phyloP scores from a whole-genome alignment of 2,888 invertebrate genomes.

The Thecophora atra region DNA sequence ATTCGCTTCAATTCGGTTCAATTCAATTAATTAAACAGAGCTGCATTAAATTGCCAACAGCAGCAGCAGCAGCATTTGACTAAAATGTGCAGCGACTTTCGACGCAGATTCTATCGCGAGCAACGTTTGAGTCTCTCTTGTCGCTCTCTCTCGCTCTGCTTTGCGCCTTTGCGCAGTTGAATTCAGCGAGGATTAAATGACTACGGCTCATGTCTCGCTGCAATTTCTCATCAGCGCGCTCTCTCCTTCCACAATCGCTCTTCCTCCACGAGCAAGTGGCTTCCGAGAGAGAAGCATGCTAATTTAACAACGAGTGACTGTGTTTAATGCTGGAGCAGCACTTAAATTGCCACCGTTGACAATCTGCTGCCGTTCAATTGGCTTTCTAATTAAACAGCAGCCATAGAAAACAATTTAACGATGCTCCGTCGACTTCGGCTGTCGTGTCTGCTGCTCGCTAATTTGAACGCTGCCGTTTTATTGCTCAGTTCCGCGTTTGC shows the following conservation, averaged over 20 bases:
- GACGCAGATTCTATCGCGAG: slow-evolving; percentile 55
- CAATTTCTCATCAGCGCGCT: slow-evolving; percentile 40
- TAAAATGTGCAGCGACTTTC: slow-evolving; percentile 39
- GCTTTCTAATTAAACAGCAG: slow-evolving; percentile 43
- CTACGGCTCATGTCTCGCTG: slow-evolving; percentile 33
- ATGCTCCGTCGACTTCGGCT: slow-evolving; percentile 4
- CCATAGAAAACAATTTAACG: not conserved
- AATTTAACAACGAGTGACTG: slow-evolving; percentile 23
- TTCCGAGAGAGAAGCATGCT: slow-evolving; percentile 28
- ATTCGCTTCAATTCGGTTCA: slow-evolving; percentile 57
- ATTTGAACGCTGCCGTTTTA: not conserved
- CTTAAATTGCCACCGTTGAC: slow-evolving; percentile 32
- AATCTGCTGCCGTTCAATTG: slow-evolving; percentile 18
- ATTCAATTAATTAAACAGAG: slow-evolving; percentile 58
- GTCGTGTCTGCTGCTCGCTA: not conserved
- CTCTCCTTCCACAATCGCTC: no score
- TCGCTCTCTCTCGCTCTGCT: not conserved
- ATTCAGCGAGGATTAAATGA: slow-evolving; percentile 9
- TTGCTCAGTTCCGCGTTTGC: not conserved
- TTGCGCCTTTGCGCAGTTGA: not conserved
- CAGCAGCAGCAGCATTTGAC: slow-evolving; percentile 31
- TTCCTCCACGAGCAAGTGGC: not conserved
- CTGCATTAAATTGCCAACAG: slow-evolving; percentile 49
- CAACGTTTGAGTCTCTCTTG: not conserved
- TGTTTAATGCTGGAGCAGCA: slow-evolving; percentile 10